Percentiles rank a stretch among this genome's conserved stretches.
Evolutionary conservation across 2,113 vertebrate genomes (phyloP).

Genomic region (Salvelinus namaycush): DNA sequence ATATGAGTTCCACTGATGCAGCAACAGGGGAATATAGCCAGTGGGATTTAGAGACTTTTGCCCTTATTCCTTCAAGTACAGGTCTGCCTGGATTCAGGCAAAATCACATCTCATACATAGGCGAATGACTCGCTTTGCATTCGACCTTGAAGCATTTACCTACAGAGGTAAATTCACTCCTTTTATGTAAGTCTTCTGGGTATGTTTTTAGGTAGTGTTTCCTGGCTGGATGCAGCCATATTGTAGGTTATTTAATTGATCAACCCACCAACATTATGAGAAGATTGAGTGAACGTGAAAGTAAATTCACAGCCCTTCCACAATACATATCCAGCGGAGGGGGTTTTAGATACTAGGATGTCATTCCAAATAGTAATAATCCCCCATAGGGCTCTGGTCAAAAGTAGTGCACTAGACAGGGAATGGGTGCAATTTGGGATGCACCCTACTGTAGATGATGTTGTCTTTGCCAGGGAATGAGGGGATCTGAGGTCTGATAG

Average conservation of each 20-base stretch:
- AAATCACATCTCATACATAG: background rate
- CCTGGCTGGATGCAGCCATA: background rate
- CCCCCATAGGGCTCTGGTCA: background rate
- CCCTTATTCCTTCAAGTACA: background rate
- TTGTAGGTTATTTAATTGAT: background rate
- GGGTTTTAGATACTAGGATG: no score
- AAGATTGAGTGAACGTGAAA: background rate
- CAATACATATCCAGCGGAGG: background rate
- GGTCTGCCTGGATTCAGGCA: background rate
- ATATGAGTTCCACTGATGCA: constrained; percentile 56
- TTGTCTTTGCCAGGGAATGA: background rate
- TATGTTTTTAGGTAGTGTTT: background rate
- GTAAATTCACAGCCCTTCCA: background rate
- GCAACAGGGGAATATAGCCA: constrained; percentile 25
- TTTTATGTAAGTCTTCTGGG: background rate
- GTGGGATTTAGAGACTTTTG: background rate
- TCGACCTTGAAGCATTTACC: background rate
- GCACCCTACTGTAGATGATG: no score
- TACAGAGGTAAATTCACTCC: background rate
- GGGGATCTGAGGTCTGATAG: background rate
- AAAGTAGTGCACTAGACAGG: background rate
- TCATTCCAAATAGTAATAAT: background rate
- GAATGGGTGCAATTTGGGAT: background rate
- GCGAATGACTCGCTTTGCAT: background rate
- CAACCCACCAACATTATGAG: background rate